A percentile compares a stretch with the other conserved stretches of the same genome.
phyloP scores from a whole-genome alignment of 1,140 invertebrate species.

The Drosophila oshimai region DNA sequence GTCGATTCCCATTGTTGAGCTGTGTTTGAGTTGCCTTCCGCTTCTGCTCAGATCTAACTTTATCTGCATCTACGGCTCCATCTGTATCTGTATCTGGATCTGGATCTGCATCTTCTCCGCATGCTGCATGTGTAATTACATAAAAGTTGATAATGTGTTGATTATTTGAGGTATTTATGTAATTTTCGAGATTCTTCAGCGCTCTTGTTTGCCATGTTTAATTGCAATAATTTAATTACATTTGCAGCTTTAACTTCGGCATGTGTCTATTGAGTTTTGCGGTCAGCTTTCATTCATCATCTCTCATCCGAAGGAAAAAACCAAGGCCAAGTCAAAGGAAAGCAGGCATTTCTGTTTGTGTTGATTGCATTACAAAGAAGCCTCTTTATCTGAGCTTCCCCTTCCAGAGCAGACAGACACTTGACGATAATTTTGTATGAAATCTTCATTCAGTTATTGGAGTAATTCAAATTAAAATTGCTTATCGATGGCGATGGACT shows the following conservation, averaged over 20 bases:
- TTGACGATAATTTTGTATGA: conserved; percentile 32
- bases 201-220: conserved; percentile 27
- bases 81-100: conserved; percentile 10
- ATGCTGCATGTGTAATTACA: conserved; percentile 63
- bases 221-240: conserved; percentile 73
- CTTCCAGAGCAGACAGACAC: neutral
- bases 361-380: conserved; percentile 41
- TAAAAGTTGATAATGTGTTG: conserved; percentile 77
- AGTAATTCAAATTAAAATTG: conserved; percentile 31
- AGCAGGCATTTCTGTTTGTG: conserved; percentile 20
- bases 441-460: conserved; percentile 22
- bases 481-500: conserved; percentile 17
- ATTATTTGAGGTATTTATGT: conserved; percentile 72
- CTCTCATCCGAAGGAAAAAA: conserved; percentile 6
- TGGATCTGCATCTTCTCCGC: conserved; percentile 6
- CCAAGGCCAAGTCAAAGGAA: neutral
- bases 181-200: conserved; percentile 39
- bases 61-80: conserved; percentile 18
- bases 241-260: conserved; percentile 49
- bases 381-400: neutral
- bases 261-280: conserved; percentile 39
- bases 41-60: conserved; percentile 15
- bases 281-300: conserved; percentile 13
- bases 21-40: conserved; percentile 6
- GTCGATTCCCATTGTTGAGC: conserved; percentile 25